Base-by-base conservation (phyloP, 2,113 vertebrate genomes). In the Silurus meridionalis region DNA sequence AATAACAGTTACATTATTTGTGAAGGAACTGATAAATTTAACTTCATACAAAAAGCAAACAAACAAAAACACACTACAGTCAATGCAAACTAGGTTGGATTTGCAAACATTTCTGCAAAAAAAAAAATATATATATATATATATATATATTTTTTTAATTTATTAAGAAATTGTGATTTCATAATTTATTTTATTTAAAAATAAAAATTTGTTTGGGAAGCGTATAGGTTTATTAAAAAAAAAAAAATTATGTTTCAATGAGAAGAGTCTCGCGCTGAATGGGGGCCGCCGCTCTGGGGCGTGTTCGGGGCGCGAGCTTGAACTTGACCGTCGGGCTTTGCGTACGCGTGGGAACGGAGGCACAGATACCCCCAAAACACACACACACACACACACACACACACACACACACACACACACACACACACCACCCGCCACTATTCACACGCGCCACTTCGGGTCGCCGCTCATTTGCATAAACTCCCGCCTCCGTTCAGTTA, bases 381-480 rank as follows among this genome's bases (percentile, higher is more conserved):
- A 37, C 37, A 37, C 37, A 37, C 37, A 37, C 37, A 37, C 37
- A 37, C 37, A 37, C 37, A 37, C 37, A 37, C 37, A 37, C 37
- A 37, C 37, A 37, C 37, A 37, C 37, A 37, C 37, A 37, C 37
- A 37, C 37, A 37, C 37, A 37, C 37, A 37, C 37, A 37, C 37
- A 37, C 37, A 37, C 37, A 37, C 67, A 46, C 55, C 83, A 60
- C 83, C 83, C 83, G 83, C 83, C 89, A 91, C 85, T 93, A 93
- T 95, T 89, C 93, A 55, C 87, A 90, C 85, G 92, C 91, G 83
- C 91, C 89, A 92, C 91, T 91, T 92, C 90, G 93, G 93, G 94
- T 95, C 94, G 93, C 86, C 90, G 88, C 91, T 93, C 82, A 95
- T 95, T 95, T 94, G 79, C 95, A 94, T 95, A 94, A 93, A 92